Conservation (phyloP, 2,113 vertebrate genomes). For the Rutilus rutilus region DNA sequence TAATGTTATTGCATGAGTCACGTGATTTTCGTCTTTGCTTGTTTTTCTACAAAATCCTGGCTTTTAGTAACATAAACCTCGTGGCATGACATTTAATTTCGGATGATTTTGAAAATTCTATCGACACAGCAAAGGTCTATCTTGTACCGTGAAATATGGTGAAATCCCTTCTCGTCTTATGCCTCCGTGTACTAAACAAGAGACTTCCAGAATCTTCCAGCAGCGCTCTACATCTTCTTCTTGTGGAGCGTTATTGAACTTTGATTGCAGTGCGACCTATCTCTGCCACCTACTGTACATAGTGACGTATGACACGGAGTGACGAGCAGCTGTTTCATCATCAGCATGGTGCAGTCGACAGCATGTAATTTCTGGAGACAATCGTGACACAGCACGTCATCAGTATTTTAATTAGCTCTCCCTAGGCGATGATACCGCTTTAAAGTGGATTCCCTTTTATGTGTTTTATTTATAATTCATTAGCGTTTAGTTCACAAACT, state of each 20-base stretch:
- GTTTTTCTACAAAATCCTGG: neutral
- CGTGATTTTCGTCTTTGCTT: neutral
- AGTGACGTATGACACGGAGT: neutral
- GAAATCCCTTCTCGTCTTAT: slow-evolving; percentile 9
- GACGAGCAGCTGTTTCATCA: neutral
- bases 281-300: slow-evolving; percentile 37
- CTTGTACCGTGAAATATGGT: slow-evolving; percentile 23
- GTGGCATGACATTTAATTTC: neutral
- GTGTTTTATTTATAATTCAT: neutral
- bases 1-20: neutral
- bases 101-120: neutral
- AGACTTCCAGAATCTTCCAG: slow-evolving; percentile 55
- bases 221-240: slow-evolving; percentile 4
- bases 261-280: slow-evolving; percentile 6
- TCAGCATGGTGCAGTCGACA: neutral
- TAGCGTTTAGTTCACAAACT: neutral
- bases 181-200: neutral
- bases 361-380: neutral
- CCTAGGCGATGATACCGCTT: neutral
- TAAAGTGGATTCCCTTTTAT: neutral
- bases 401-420: neutral
- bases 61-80: neutral
- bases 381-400: too few species aligned
- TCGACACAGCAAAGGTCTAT: neutral
- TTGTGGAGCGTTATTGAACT: neutral